Base-by-base conservation (phyloP, 2,797 vertebrate genomes). In the Brotula barbata region DNA sequence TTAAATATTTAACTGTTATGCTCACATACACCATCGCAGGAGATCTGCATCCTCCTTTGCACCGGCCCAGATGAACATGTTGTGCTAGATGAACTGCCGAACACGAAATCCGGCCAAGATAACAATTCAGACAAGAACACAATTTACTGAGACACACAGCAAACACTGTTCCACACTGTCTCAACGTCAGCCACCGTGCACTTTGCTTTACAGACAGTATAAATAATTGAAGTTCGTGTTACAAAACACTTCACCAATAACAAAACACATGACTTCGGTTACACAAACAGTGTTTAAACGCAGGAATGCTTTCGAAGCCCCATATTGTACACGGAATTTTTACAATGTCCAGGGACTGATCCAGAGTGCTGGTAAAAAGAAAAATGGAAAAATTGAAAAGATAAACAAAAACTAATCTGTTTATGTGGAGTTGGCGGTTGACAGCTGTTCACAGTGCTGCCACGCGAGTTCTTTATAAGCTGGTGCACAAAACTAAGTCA, bases 11-110 rank as follows among this genome's bases (percentile, higher is more conserved):
- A 33, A 7, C 19, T 69, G 21, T 39, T 22, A 10, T 16, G 6
- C 20, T 62, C 78, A 7, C 79, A 77, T 50, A 82, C 79, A 54
- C 63, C n/a, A n/a, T n/a, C n/a, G n/a, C n/a, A n/a, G n/a, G n/a
- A n/a, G n/a, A n/a, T n/a, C n/a, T n/a, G n/a, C n/a, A n/a, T n/a
- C n/a, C n/a, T n/a, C n/a, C n/a, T n/a, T n/a, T n/a, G n/a, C n/a
- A n/a, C n/a, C n/a, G n/a, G 55, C 42, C 15, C 52, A 43, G 52
- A 49, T 49, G 34, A 33, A 40, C 39, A 34, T 33, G 31, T 6
- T 7, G 11, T 33, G 11, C 31, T 6, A 33, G 31, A 33, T 10
- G 5, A n/a, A n/a, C n/a, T n/a, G n/a, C n/a, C n/a, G n/a, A n/a
- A n/a, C n/a, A n/a, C 31, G 2, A 33, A 9, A 33, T 33, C 9